Conservation (phyloP, 2,797 vertebrate genomes). For the Sebastes cheni region DNA sequence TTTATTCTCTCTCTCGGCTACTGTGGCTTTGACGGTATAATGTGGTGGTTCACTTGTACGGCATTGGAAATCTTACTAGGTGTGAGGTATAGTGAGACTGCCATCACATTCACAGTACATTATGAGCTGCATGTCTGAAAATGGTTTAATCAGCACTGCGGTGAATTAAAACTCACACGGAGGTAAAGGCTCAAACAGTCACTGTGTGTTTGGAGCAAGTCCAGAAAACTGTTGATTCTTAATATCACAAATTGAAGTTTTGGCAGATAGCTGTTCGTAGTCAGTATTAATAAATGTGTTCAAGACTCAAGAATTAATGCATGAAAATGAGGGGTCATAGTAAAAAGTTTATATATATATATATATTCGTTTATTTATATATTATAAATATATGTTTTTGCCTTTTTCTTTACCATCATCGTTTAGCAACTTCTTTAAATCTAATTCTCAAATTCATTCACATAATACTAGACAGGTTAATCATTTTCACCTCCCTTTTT, state of each 20-base stretch:
- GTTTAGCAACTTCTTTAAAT: too few relatives aligned
- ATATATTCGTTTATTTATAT: too few relatives aligned
- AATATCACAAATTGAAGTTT: neutral
- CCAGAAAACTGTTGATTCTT: neutral
- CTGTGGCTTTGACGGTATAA: neutral
- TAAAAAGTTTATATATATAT: too few relatives aligned
- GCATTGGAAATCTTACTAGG: neutral
- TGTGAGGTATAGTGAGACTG: neutral
- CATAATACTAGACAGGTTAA: too few relatives aligned
- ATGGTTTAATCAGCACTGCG: neutral
- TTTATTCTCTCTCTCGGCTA: too few relatives aligned
- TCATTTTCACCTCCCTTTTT: too few relatives aligned
- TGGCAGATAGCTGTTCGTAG: neutral
- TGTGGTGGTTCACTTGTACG: neutral
- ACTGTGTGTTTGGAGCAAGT: neutral
- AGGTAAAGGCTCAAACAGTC: neutral
- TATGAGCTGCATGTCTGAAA: neutral
- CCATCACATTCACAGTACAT: neutral
- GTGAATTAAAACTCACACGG: neutral
- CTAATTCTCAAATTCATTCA: too few relatives aligned
- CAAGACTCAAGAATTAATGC: neutral
- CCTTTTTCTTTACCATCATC: too few relatives aligned
- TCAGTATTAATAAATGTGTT: neutral
- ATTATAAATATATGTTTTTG: too few relatives aligned
- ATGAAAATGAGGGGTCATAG: neutral